Base-by-base conservation (phyloP, 2,113 vertebrate species). In the Cinclus mexicanus region DNA sequence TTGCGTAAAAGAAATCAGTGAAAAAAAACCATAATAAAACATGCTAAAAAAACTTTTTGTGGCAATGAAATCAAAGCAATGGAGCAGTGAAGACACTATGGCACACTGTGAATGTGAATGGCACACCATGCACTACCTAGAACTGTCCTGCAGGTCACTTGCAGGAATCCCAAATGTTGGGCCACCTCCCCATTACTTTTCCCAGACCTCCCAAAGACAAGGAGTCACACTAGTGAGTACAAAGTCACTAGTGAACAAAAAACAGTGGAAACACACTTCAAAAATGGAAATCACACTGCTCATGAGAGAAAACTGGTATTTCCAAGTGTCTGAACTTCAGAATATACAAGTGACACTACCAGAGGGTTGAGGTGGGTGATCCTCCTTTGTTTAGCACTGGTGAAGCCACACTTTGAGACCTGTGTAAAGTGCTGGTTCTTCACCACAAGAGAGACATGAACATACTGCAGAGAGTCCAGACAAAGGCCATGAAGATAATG, bases 1-100 rank as follows among this genome's bases (percentile, higher is more conserved):
- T 3, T 56, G 11, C 23, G 6, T 24, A 67, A 12, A 41, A n/a
- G 39, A 61, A 79, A 69, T 1, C 0, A 1, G 28, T 46, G 10
- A 74, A 82, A 89, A 20, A 39, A 8, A 37, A 37, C 35, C 1
- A 74, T 1, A 0, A 33, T 18, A 77, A 81, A 84, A 61, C 6
- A 65, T 29, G 33, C 31, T 39, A 46, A 83, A 83, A 81, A 76
- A 69, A 25, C 7, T 14, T 63, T 61, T 59, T 42, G 11, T n/a
- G 23, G 12, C 84, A 84, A 39, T 35, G 3, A 70, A 77, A 77
- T 46, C 56, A 46, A 77, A 60, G 29, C 24, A 84, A 70, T 8
- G 9, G 37, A 78, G 8, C 29, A 55, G 37, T 28, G 35, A 74
- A 64, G n/a, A 37, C 18, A 31, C 9, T 10, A 20, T 10, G 49